Evolutionary conservation across 2,113 vertebrate species (phyloP), one percentile per base, ranked within the genome.

Genomic region (Cynocephalus volans): DNA sequence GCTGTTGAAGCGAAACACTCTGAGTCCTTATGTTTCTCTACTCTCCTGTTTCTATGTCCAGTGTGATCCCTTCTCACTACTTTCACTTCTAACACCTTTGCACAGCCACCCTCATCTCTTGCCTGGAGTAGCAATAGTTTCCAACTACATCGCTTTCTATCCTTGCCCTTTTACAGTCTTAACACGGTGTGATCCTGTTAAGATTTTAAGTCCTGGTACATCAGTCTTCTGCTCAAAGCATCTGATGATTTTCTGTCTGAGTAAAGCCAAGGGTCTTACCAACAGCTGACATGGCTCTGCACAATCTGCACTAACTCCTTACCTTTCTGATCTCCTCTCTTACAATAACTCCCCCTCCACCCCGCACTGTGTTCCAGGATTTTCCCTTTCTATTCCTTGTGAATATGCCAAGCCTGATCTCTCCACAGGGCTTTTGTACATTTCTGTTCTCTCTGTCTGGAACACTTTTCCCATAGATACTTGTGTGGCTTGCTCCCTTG

Each of bases 121-220:
- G 72, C 86, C 50, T 19, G 65, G 54, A 69, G 21, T 18, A 72
- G 62, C 45, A 23, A 0, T 12, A 8, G 28, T 58, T 12, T 50
- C 73, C 5, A 65, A 2, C 11, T 24, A 2, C 2, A 1, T 18
- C 12, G 19, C 50, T 31, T 1, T 31, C 36, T 48, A 1, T 36
- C 36, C 45, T 54, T 75, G 73, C 8, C 36, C 2, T 11, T 80
- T 33, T 41, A 36, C 1, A 23, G 17, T 45, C 52, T 56, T 70
- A 62, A 23, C 70, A 5, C 31, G 15, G 11, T 18, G n/a, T 23
- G 31, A 31, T 56, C 54, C 76, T 21, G 2, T 76, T 64, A 3
- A 15, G 45, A 23, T 56, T 56, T 12, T 12, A 8, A 54, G 28
- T 85, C 41, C 2, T 10, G 12, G 5, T 11, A 8, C 36, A 36